Evolutionary conservation across 2,113 vertebrate genomes (phyloP), one percentile per base, ranked within the genome.

Genomic region (Hippotragus niger): DNA sequence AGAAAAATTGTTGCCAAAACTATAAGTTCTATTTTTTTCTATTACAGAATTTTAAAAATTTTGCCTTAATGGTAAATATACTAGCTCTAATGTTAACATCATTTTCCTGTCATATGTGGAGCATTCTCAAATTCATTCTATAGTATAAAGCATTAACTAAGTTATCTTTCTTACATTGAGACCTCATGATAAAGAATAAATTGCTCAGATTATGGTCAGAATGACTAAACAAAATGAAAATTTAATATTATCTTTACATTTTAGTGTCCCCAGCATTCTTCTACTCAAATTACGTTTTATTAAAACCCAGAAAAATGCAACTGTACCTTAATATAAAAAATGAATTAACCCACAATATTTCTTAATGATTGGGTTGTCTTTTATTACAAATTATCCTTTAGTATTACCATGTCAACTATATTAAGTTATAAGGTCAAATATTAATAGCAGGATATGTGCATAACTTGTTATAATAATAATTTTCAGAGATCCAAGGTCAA

Each of bases 401-500:
- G 96, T 95, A 86, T 33, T 95, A 88, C 93, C 98, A 94, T 97
- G 95, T 98, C 98, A 98, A 95, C 50, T 93, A 94, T 98, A 98
- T 96, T 96, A 97, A 78, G n/a, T 52, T 88, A 98, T 97, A 98
- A 91, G 96, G 96, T 98, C 90, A 98, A 98, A 99, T 55, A 95
- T 64, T 96, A 97, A 67, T 57, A 97, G 96, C 84, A 98, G 91
- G 97, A 92, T 96, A 90, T 97, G 98, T 98, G 95, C 97, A 98
- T 89, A 98, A 98, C 98, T 96, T 23, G n/a, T 98, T 99, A 91
- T 90, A 98, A 97, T 95, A 98, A 96, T 96, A 91, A 97, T 98
- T 98, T 97, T 99, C 96, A 76, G 95, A 97, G 90, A 98, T 98
- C 94, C 81, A 97, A 96, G 95, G 99, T 98, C 98, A 96, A 98